Conservation (phyloP, 2,888 invertebrate genomes). For the Leucoma salicis region DNA sequence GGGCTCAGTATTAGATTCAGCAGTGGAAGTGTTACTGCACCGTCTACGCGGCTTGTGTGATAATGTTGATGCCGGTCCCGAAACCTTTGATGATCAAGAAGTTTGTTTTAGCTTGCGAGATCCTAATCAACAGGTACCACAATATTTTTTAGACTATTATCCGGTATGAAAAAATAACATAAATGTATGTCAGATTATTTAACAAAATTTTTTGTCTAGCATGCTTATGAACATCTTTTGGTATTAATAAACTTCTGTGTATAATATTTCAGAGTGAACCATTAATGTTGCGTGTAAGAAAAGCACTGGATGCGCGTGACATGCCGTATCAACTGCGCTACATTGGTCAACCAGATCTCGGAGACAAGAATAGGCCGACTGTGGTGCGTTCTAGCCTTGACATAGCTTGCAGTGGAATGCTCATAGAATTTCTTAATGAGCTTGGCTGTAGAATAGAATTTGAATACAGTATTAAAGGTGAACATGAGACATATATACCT, state of each 20-base stretch:
- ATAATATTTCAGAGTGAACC: slow-evolving; percentile 77
- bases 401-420: slow-evolving; percentile 94
- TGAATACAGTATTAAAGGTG: slow-evolving; percentile 95
- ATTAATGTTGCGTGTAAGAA: slow-evolving; percentile 89
- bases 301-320: slow-evolving; percentile 91
- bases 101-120: slow-evolving; percentile 92
- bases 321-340: slow-evolving; percentile 95
- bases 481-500: no score
- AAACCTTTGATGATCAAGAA: slow-evolving; percentile 96
- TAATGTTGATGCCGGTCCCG: slow-evolving; percentile 94
- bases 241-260: no score
- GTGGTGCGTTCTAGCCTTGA: slow-evolving; percentile 96
- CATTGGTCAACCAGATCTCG: slow-evolving; percentile 94
- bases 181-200: no score
- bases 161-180: no score
- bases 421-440: slow-evolving; percentile 95
- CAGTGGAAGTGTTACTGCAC: slow-evolving; percentile 95
- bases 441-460: slow-evolving; percentile 95
- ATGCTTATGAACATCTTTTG: no score
- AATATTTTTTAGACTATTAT: no score
- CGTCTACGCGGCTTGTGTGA: slow-evolving; percentile 95
- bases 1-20: slow-evolving; percentile 95
- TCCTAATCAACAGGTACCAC: slow-evolving; percentile 81
- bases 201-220: no score
- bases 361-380: slow-evolving; percentile 93